These are phyloP conservation scores for Crossaster papposus DNA, from an alignment of 53 echinoderm and acorn worm genomes.

Conservation along the genomic window DNA sequence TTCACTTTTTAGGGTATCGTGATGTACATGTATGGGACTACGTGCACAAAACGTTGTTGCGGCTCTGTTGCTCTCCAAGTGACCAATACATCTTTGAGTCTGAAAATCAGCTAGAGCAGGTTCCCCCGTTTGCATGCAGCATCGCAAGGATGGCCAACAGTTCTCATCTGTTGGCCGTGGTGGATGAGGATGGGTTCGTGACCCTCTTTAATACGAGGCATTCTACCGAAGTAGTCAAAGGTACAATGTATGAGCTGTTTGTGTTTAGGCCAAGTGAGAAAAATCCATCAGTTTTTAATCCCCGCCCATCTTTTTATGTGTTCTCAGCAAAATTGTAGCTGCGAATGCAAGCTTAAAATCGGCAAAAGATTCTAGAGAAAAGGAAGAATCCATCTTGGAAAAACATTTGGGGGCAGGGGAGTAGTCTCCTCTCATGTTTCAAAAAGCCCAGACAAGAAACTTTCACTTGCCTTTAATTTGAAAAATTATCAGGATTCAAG, in stretches of 20 bases:
- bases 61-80: constrained; percentile 51
- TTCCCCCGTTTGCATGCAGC: constrained; percentile 91
- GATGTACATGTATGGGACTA: constrained; percentile 27
- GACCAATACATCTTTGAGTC: constrained; percentile 66
- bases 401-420: no score
- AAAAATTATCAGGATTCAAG: neutral
- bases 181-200: constrained; percentile 95
- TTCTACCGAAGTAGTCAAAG: constrained; percentile 62
- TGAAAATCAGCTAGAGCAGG: constrained; percentile 67
- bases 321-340: no score
- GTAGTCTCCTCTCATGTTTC: no score
- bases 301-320: no score
- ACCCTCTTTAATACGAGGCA: constrained; percentile 75
- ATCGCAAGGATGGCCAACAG: constrained; percentile 62
- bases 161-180: constrained; percentile 79
- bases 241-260: constrained; percentile 63
- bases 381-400: no score
- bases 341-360: no score
- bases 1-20: constrained; percentile 5
- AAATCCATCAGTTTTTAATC: no score
- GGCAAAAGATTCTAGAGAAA: no score
- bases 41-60: constrained; percentile 18
- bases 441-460: no score
- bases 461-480: no score
- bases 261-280: neutral